These are phyloP conservation scores for Myanophis thanlyinensis DNA, from an alignment of 2,113 vertebrate genomes.

Conservation along the genomic window DNA sequence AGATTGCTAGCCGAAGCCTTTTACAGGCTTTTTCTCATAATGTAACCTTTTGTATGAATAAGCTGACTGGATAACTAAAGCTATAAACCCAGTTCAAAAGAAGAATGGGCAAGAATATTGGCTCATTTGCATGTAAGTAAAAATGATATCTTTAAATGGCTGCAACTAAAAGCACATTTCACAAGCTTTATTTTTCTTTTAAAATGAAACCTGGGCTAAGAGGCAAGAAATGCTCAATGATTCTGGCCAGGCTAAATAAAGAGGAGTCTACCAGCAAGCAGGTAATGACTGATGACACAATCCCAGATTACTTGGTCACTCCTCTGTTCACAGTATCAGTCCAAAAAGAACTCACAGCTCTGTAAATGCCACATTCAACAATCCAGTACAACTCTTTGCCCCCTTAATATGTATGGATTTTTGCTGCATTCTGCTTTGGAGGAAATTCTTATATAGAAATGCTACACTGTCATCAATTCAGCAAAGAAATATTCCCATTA, in stretches of 20 bases:
- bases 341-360: conserved; percentile 53
- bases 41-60: background rate
- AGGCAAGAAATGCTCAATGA: conserved; percentile 43
- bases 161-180: conserved; percentile 60
- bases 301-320: conserved; percentile 37
- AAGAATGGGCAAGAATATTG: conserved; percentile 65
- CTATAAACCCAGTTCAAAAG: conserved; percentile 60
- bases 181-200: conserved; percentile 57
- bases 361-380: conserved; percentile 18
- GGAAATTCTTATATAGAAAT: conserved; percentile 55
- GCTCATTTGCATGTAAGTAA: conserved; percentile 66
- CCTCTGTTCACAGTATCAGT: conserved; percentile 71
- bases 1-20: background rate
- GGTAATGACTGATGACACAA: background rate
- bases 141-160: conserved; percentile 58
- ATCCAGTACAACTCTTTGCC: conserved; percentile 39
- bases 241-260: conserved; percentile 49
- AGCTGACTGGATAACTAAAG: conserved; percentile 58
- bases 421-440: conserved; percentile 52
- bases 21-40: background rate
- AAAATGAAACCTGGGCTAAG: conserved; percentile 44
- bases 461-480: conserved; percentile 64
- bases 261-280: conserved; percentile 52
- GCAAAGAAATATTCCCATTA: conserved; percentile 66
- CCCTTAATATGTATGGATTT: conserved; percentile 22